These are phyloP conservation scores for Crocidura indochinensis DNA, from an alignment of 2,797 vertebrate genomes.

Conservation along the genomic window DNA sequence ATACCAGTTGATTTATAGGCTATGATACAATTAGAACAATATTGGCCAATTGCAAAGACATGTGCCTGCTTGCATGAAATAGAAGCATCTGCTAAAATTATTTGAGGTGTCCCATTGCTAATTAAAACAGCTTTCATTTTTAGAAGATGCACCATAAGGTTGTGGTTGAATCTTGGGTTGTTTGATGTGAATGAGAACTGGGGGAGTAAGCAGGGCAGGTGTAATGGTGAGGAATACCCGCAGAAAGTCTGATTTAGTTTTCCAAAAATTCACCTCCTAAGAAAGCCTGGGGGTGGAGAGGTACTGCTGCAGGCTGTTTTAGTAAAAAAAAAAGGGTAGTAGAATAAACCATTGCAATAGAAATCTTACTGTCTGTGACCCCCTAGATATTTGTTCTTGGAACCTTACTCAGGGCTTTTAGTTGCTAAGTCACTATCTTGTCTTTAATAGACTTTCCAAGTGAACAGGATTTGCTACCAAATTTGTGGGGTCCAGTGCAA, in stretches of 20 bases:
- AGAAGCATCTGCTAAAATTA: constrained; percentile 90
- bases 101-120: constrained; percentile 85
- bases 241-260: constrained; percentile 56
- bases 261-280: constrained; percentile 62
- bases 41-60: constrained; percentile 86
- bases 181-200: constrained; percentile 69
- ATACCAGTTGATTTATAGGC: constrained; percentile 80
- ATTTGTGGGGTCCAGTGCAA: neutral
- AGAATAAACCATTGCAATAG: neutral
- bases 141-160: constrained; percentile 83
- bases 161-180: constrained; percentile 73
- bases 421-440: neutral
- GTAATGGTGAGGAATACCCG: constrained; percentile 65
- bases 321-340: neutral
- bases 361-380: neutral
- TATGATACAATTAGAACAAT: constrained; percentile 90
- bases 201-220: constrained; percentile 72
- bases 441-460: constrained; percentile 46
- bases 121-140: constrained; percentile 86
- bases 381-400: neutral
- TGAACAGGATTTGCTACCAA: neutral
- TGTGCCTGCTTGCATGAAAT: constrained; percentile 86
- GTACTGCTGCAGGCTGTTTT: constrained; percentile 36
- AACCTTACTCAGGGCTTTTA: neutral
- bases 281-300: neutral